A percentile compares a stretch with the other conserved stretches of the same genome.
Conservation (phyloP, 2,888 invertebrate genomes). For the Drosophila neotestacea region DNA sequence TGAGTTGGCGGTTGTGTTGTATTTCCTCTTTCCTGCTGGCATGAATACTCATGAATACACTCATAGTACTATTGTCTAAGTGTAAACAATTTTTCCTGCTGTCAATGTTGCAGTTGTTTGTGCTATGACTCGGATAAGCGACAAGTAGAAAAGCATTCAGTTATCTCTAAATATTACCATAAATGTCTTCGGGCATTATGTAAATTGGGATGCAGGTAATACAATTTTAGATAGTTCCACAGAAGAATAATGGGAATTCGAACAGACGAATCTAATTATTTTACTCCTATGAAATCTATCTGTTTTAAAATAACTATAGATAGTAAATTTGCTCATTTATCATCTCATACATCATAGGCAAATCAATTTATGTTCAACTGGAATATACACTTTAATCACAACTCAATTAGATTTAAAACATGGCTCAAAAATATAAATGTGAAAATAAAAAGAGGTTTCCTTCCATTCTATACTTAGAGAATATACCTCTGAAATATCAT, state of each 20-base stretch:
- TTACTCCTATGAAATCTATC: neutral
- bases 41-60: slow-evolving; percentile 30
- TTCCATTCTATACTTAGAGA: too few relatives aligned
- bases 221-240: slow-evolving; percentile 7
- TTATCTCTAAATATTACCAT: slow-evolving; percentile 58
- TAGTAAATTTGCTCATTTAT: neutral
- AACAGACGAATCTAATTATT: neutral
- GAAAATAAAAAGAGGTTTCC: too few relatives aligned
- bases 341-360: neutral
- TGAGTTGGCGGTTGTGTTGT: slow-evolving; percentile 22
- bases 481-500: too few relatives aligned
- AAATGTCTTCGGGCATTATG: slow-evolving; percentile 32
- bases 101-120: slow-evolving; percentile 46
- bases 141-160: slow-evolving; percentile 27
- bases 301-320: neutral
- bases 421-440: too few relatives aligned
- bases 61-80: slow-evolving; percentile 17
- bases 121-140: slow-evolving; percentile 43
- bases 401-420: too few relatives aligned
- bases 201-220: slow-evolving; percentile 33
- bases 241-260: neutral
- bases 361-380: neutral
- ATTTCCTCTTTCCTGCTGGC: slow-evolving; percentile 36
- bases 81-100: slow-evolving; percentile 28
- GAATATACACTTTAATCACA: neutral